Evolutionary conservation across 1,140 invertebrate genomes (phyloP), one percentile per base, ranked within the genome.

Genomic region (Zelostemma sp.): DNA sequence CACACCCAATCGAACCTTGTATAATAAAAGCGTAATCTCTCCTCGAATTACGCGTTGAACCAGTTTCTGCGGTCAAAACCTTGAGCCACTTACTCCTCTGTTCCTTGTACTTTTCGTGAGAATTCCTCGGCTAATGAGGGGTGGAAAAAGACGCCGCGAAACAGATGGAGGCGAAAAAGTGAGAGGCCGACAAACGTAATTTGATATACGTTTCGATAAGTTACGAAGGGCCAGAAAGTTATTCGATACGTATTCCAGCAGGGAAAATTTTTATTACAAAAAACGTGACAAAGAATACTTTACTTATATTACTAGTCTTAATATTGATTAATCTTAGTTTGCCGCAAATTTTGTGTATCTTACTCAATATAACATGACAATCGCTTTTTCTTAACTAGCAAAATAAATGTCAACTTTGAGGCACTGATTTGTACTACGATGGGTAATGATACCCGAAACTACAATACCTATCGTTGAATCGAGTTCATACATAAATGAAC

Each of bases 11-110:
- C 60, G 67, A 62, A 69, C 67, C 67, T 69, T 69, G 67, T 63
- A 69, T 69, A 69, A 69, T 64, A 69, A 69, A 69, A 47, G 60
- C 56, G 67, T 69, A 69, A 69, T 69, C 60, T 69, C 67, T 69
- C 60, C 59, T 75, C 59, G 62, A 60, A 51, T 73, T 73, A 77
- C 58, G 59, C 47, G 41, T 48, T 59, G 61, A 77, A 80, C 79
- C 79, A 69, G 67, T 69, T 69, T 69, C 55, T 60, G 45, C 51
- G 67, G 61, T 60, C 67, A 57, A 43, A 64, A 65, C 61, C 61
- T 80, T 80, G 79, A 80, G 74, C 79, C 53, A 80, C 76, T 79
- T 80, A 73, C 49, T 9, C 40, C 56, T 58, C 50, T 46, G 51
- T 64, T 48, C 64, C 59, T 61, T 54, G 40, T 12, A 63, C 50